These are phyloP conservation scores for Neosilurus mollespiculum DNA, from an alignment of 2,797 vertebrate genomes.

Conservation along the genomic window DNA sequence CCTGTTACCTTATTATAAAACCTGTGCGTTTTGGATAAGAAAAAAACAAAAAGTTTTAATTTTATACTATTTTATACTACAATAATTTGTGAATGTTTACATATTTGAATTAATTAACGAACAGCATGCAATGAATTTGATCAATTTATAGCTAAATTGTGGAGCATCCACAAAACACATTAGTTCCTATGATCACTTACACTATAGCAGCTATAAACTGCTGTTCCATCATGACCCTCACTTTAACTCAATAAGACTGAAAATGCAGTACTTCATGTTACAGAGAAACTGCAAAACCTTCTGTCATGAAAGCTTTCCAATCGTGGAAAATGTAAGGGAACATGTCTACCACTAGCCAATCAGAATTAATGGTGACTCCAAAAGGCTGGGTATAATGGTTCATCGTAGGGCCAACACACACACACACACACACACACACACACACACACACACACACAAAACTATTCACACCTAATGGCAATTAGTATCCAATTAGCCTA, in stretches of 20 bases:
- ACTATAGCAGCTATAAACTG: not conserved
- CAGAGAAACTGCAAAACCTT: not conserved
- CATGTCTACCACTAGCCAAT: not conserved
- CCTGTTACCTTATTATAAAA: not conserved
- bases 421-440: no score
- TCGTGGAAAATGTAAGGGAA: not conserved
- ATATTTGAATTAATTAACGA: not conserved
- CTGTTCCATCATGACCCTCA: not conserved
- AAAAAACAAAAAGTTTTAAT: not conserved
- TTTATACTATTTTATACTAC: not conserved
- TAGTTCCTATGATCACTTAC: not conserved
- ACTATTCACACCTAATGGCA: no score
- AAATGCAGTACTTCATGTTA: not conserved
- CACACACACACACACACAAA: no score
- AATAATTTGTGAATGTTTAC: not conserved
- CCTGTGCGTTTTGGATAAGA: not conserved
- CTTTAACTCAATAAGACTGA: not conserved
- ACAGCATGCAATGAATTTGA: not conserved
- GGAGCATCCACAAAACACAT: not conserved
- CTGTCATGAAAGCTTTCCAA: not conserved
- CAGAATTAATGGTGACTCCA: not conserved
- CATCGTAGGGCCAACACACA: no score
- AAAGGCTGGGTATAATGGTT: no score
- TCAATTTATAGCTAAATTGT: not conserved
- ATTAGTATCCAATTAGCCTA: no score